These are phyloP conservation scores for Rosalia funebris DNA, from an alignment of 2,888 invertebrate genomes.

Conservation along the genomic window DNA sequence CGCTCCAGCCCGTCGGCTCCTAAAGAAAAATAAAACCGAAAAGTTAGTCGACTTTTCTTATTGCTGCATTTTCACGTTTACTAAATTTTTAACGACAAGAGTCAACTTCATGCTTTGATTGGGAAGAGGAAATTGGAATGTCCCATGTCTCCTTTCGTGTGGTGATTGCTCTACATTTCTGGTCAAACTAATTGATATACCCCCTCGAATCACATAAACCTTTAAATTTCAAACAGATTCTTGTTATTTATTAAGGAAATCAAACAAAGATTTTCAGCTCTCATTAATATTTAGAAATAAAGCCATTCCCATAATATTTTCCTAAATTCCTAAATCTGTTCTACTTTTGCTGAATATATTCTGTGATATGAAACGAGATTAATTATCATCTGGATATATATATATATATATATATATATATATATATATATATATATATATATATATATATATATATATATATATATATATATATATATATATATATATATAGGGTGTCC, in stretches of 20 bases:
- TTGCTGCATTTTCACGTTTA: conserved; percentile 51
- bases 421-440: too few relatives aligned
- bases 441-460: too few relatives aligned
- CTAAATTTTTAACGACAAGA: conserved; percentile 51
- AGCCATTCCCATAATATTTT: not conserved
- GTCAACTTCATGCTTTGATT: conserved; percentile 51
- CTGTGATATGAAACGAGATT: too few relatives aligned
- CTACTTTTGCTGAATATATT: too few relatives aligned
- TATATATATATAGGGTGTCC: too few relatives aligned
- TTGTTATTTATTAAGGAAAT: conserved; percentile 28
- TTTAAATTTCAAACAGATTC: conserved; percentile 19
- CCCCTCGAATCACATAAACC: conserved; percentile 27
- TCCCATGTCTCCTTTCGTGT: conserved; percentile 40
- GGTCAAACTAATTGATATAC: conserved; percentile 34
- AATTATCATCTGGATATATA: too few relatives aligned
- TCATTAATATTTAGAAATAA: not conserved
- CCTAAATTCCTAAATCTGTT: too few relatives aligned
- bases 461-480: too few relatives aligned
- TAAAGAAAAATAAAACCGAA: conserved; percentile 54
- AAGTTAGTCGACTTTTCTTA: conserved; percentile 54
- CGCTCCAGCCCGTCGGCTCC: conserved; percentile 40
- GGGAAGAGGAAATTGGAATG: conserved; percentile 52
- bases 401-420: too few relatives aligned
- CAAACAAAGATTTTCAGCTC: conserved; percentile 10
- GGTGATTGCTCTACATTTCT: too few relatives aligned